Evolutionary conservation across 2,888 invertebrate genomes (phyloP).

Genomic region (Drosophila mercatorum): DNA sequence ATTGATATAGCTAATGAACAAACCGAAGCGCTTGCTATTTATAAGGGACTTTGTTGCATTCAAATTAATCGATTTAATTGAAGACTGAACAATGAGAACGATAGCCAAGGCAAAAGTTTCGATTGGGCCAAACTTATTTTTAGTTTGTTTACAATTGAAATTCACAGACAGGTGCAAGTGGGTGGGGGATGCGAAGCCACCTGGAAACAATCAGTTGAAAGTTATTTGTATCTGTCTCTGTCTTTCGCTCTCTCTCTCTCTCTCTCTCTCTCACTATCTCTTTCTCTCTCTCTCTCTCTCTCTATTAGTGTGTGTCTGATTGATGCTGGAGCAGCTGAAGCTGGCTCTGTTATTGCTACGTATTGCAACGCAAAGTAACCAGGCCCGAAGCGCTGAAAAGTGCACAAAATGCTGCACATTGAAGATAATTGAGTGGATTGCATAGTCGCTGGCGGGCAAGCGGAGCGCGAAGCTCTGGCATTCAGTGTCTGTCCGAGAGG

Average conservation of each 20-base stretch:
- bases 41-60: constrained; percentile 40
- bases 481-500: not conserved
- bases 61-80: constrained; percentile 79
- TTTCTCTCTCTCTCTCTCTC: not conserved
- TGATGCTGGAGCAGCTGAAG: constrained; percentile 41
- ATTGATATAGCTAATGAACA: constrained; percentile 54
- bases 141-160: constrained; percentile 63
- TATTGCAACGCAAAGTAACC: constrained; percentile 27
- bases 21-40: constrained; percentile 46
- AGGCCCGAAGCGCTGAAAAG: constrained; percentile 46
- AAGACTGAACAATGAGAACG: constrained; percentile 43
- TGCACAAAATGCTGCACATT: constrained; percentile 64
- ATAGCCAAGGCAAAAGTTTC: constrained; percentile 39
- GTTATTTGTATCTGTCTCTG: constrained; percentile 39
- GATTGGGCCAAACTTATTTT: constrained; percentile 41
- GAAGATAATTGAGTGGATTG: constrained; percentile 61
- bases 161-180: constrained; percentile 25
- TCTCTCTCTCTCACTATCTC: not conserved
- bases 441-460: constrained; percentile 32
- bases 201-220: constrained; percentile 60
- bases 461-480: constrained; percentile 6
- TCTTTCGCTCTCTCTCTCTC: not conserved
- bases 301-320: constrained; percentile 24
- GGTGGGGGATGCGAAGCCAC: constrained; percentile 6
- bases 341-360: constrained; percentile 32